Conservation (phyloP, 1,140 invertebrate species). For the Pinna nobilis region DNA sequence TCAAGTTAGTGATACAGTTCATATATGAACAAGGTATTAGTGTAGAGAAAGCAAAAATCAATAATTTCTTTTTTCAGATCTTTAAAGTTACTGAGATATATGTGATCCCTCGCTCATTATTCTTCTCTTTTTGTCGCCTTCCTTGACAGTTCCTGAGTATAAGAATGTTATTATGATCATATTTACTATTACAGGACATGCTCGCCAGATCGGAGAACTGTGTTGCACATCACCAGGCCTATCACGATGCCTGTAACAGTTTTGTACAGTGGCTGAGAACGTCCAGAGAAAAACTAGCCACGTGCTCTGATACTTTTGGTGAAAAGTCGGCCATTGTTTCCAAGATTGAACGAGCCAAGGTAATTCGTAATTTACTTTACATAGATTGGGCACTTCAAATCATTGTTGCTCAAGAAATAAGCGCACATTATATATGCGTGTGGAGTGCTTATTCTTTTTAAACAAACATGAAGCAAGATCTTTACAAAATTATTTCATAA, state of each 20-base stretch:
- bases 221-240: conserved; percentile 77
- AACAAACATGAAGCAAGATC: too few relatives aligned
- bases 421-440: not conserved
- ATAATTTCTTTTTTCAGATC: too few relatives aligned
- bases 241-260: conserved; percentile 86
- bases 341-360: conserved; percentile 87
- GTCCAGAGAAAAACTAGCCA: conserved; percentile 91
- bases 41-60: too few relatives aligned
- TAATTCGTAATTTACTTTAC: conserved; percentile 32
- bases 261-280: conserved; percentile 93
- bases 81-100: too few relatives aligned
- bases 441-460: not conserved
- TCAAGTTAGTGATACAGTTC: too few relatives aligned
- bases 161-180: too few relatives aligned
- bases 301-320: conserved; percentile 94
- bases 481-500: too few relatives aligned
- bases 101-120: not conserved
- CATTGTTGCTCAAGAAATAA: not conserved
- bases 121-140: not conserved
- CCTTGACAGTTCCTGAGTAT: too few relatives aligned
- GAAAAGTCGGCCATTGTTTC: conserved; percentile 89
- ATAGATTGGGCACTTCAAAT: not conserved
- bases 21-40: too few relatives aligned
- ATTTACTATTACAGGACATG: conserved; percentile 76
- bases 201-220: conserved; percentile 72